Percentiles rank a stretch among this genome's conserved stretches.
These are phyloP conservation scores for Capromys pilorides DNA, from an alignment of 2,797 vertebrate species.

Conservation along the genomic window DNA sequence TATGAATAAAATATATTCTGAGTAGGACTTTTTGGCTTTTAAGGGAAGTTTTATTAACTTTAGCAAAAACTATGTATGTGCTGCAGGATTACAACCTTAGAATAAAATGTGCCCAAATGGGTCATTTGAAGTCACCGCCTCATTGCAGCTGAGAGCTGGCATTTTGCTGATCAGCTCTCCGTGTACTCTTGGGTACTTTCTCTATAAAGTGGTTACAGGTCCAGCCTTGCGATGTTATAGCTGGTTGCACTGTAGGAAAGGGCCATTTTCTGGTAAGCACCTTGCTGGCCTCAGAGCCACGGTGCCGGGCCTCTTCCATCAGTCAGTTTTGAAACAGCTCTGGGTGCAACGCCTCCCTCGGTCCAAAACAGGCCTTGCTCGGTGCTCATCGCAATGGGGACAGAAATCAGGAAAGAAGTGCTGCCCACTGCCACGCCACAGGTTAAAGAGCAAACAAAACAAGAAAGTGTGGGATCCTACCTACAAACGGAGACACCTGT, in stretches of 20 bases:
- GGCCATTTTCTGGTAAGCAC: conserved; percentile 59
- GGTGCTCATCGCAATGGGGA: conserved; percentile 10
- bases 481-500: conserved; percentile 84
- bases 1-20: conserved; percentile 65
- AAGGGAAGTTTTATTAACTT: conserved; percentile 76
- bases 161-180: conserved; percentile 57
- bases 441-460: not conserved
- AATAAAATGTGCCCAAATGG: conserved; percentile 69
- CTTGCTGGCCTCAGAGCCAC: conserved; percentile 49
- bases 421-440: not conserved
- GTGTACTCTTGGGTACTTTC: conserved; percentile 46
- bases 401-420: conserved; percentile 32
- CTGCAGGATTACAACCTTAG: conserved; percentile 50
- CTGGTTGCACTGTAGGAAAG: conserved; percentile 32
- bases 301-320: conserved; percentile 58
- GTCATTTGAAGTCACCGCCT: conserved; percentile 72
- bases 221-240: not conserved
- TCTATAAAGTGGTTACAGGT: conserved; percentile 61
- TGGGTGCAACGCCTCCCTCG: not conserved
- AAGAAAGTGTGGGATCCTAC: conserved; percentile 48
- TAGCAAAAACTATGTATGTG: conserved; percentile 39
- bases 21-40: conserved; percentile 63
- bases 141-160: conserved; percentile 63
- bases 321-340: conserved; percentile 54
- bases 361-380: conserved; percentile 15